phyloP scores from a whole-genome alignment of 2,113 vertebrate genomes.

The Oostethus manadensis region DNA sequence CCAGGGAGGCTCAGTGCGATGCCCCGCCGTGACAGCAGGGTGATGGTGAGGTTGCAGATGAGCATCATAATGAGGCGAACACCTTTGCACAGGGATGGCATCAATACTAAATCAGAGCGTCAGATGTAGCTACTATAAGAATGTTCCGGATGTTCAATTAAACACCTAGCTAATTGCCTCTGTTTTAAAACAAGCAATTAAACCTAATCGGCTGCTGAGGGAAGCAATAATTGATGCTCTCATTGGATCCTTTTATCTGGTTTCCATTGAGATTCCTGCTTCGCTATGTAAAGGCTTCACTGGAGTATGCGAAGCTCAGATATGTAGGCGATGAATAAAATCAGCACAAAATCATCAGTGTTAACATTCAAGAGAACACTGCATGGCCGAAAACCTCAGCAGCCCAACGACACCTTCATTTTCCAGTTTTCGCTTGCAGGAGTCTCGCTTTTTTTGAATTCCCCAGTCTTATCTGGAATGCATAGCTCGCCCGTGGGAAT shows the following conservation, averaged over 20 bases:
- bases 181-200: slow-evolving; percentile 23
- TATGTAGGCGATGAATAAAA: slow-evolving; percentile 1
- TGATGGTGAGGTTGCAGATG: slow-evolving; percentile 16
- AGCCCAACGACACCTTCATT: slow-evolving; percentile 13
- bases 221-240: slow-evolving; percentile 23
- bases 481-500: slow-evolving; percentile 40
- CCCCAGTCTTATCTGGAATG: slow-evolving; percentile 36
- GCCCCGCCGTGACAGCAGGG: slow-evolving; percentile 15
- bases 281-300: background rate
- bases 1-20: background rate
- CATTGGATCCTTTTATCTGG: slow-evolving; percentile 4
- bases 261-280: slow-evolving; percentile 10
- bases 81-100: background rate
- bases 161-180: slow-evolving; percentile 20
- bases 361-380: slow-evolving; percentile 10
- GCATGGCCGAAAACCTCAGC: background rate
- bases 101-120: slow-evolving; percentile 22
- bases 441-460: slow-evolving; percentile 32
- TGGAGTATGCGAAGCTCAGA: background rate
- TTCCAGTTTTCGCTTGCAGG: slow-evolving; percentile 18
- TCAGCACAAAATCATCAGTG: slow-evolving; percentile 8
- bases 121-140: slow-evolving; percentile 20
- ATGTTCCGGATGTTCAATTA: slow-evolving; percentile 29
- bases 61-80: slow-evolving; percentile 20
- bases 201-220: slow-evolving; percentile 28